Base-by-base conservation (phyloP, 2,113 vertebrate genomes). In the Chloropsis cyanopogon region DNA sequence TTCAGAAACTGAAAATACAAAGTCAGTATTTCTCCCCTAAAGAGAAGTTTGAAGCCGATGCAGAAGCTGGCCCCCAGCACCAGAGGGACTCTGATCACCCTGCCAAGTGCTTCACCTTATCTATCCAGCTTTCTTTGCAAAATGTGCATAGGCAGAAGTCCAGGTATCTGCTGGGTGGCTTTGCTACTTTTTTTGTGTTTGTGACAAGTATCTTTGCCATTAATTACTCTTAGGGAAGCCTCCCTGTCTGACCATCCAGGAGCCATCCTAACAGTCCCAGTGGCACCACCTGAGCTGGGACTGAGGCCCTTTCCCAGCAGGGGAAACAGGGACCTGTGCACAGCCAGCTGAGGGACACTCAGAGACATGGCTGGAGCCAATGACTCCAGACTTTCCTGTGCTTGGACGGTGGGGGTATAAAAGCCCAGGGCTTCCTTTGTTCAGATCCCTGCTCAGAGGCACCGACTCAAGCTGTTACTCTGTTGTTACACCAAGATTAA, bases 281-380 rank as follows among this genome's bases (percentile, higher is more conserved):
- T 9, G 44, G 31, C 31, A 35, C 31, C 44, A 22, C 25, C 50
- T 13, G 50, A 65, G 33, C 59, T 64, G 76, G 35, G 18, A 18
- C 21, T 0, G 0, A 71, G 50, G 25, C 11, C n/a, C 13, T 7
- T 31, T 41, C 85, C 76, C 59, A 37, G 66, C 33, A 56, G 31
- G 37, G 33, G 19, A 25, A 57, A 2, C 33, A 39, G 52, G 60
- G 23, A 59, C 25, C 19, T 11, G 60, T 26, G 53, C 26, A 31
- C 11, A 44, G 44, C 20, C 29, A 14, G 20, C 33, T 44, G 28
- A 50, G 37, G 59, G 52, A 28, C 44, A 24, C 49, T 46, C 1
- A 0, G 21, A 42, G 16, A 18, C 57, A 5, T 0, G 10, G 24
- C 57, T n/a, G 57, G 35, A 71, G 16, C 9, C 2, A 0, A 25